phyloP scores from a whole-genome alignment of 2,888 invertebrate genomes.

The Drosophila villosipedis region DNA sequence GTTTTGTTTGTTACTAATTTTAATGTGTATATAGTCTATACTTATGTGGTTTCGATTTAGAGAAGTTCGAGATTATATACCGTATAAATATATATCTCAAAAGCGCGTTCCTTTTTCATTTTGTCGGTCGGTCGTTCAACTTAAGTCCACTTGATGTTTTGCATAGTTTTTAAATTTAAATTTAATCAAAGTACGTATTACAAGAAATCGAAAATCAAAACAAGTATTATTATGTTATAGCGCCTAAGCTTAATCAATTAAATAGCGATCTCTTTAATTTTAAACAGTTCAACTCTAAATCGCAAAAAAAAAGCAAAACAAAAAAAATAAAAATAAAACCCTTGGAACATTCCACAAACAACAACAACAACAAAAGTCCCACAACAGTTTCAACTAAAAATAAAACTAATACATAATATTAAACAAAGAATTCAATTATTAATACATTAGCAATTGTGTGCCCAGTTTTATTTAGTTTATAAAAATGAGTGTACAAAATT shows the following conservation, averaged over 20 bases:
- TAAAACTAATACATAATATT: slow-evolving; percentile 26
- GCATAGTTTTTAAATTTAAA: slow-evolving; percentile 34
- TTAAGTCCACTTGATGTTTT: slow-evolving; percentile 50
- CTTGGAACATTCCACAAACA: slow-evolving; percentile 68
- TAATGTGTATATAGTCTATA: slow-evolving; percentile 7
- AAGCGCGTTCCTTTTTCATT: slow-evolving; percentile 51
- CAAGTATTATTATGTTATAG: slow-evolving; percentile 78
- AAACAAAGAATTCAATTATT: slow-evolving; percentile 35
- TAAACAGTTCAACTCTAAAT: slow-evolving; percentile 40
- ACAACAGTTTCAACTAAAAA: slow-evolving; percentile 29
- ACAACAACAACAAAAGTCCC: slow-evolving; percentile 23
- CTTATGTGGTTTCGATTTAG: background rate
- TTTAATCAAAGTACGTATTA: slow-evolving; percentile 17
- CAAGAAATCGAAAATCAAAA: slow-evolving; percentile 44
- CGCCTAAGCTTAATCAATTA: slow-evolving; percentile 62
- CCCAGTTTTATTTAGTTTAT: slow-evolving; percentile 70
- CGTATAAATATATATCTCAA: slow-evolving; percentile 25
- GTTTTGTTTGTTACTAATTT: background rate
- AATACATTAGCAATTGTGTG: slow-evolving; percentile 74
- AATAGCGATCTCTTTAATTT: slow-evolving; percentile 78
- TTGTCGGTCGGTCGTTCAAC: slow-evolving; percentile 34
- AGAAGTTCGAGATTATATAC: slow-evolving; percentile 3
- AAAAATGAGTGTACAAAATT: slow-evolving; percentile 58
- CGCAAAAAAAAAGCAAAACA: slow-evolving; percentile 24
- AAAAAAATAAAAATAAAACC: slow-evolving; percentile 30